Conservation (phyloP, 1,140 invertebrate species). For the Lepidurus couesii region DNA sequence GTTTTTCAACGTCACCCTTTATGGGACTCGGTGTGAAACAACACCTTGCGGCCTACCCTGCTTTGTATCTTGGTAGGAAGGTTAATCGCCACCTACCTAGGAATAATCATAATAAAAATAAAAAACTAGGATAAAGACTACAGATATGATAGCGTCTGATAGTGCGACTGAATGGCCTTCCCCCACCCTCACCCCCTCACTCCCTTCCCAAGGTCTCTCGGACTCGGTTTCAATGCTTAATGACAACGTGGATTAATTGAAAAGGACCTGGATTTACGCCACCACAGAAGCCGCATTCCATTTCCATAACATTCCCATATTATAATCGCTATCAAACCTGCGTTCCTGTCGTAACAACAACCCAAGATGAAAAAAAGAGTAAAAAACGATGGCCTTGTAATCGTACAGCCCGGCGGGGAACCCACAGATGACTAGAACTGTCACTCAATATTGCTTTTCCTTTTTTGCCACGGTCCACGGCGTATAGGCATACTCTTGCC, state of each 20-base stretch:
- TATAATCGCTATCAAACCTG: neutral
- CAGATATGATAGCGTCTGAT: neutral
- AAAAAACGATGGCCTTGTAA: neutral
- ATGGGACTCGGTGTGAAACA: neutral
- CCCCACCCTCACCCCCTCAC: no score
- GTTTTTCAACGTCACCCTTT: neutral
- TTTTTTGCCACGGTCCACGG: no score
- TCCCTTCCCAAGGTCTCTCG: neutral
- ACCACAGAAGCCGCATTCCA: neutral
- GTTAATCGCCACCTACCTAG: neutral
- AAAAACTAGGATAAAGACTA: neutral
- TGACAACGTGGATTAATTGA: neutral
- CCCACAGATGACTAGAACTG: slow-evolving; percentile 14
- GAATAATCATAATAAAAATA: neutral
- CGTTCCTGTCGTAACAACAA: neutral
- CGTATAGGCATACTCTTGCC: no score
- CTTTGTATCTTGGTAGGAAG: neutral
- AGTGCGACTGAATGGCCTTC: neutral
- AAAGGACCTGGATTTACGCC: neutral
- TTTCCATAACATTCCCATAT: neutral
- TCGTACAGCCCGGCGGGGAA: neutral
- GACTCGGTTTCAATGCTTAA: neutral
- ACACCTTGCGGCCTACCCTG: neutral
- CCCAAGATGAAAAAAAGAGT: no score
- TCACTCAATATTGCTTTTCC: neutral